Base-by-base conservation (phyloP, 2,113 vertebrate species). In the Lipotes vexillifer region DNA sequence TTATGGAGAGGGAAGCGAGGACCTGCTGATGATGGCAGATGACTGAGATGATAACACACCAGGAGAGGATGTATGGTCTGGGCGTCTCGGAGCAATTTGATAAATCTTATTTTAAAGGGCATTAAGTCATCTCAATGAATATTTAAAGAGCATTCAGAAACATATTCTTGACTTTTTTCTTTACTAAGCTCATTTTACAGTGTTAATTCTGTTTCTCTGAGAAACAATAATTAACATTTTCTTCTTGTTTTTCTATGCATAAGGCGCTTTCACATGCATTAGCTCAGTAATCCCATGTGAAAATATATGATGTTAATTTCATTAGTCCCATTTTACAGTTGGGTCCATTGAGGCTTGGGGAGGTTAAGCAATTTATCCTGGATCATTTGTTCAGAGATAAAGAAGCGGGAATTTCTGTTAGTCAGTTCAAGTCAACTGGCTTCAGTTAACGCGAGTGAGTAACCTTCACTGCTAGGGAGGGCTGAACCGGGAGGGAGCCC, bases 31-130 rank as follows among this genome's bases (percentile, higher is more conserved):
- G 71, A 17, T 41, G 31, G 6, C n/a, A 20, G 49, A 13, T 8
- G 9, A 0, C 8, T 0, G 11, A 21, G 83, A 59, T 18, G 38
- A n/a, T 8, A 1, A 17, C 2, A 31, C 18, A 0, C 33, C 14
- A 18, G 63, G 13, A 63, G 38, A 49, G 31, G 15, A 1, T 4
- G 17, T 15, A 12, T 31, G 20, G 12, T 8, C 18, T 55, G 41
- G 61, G 13, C n/a, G 8, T 44, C 18, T 2, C 0, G 3, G 44
- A 36, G 8, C 8, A 23, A 12, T 63, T 66, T 72, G 61, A 20
- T 74, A 86, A 86, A 2, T 29, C 81, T 68, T 17, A 63, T 44
- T 69, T 80, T 59, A 38, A 69, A 85, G 84, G n/a, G 3, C 38
- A 82, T 2, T 17, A 8, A 52, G n/a, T 82, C 23, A 57, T n/a